Evolutionary conservation across 2,113 vertebrate species (phyloP), one percentile per base, ranked within the genome.

Genomic region (Charina bottae): DNA sequence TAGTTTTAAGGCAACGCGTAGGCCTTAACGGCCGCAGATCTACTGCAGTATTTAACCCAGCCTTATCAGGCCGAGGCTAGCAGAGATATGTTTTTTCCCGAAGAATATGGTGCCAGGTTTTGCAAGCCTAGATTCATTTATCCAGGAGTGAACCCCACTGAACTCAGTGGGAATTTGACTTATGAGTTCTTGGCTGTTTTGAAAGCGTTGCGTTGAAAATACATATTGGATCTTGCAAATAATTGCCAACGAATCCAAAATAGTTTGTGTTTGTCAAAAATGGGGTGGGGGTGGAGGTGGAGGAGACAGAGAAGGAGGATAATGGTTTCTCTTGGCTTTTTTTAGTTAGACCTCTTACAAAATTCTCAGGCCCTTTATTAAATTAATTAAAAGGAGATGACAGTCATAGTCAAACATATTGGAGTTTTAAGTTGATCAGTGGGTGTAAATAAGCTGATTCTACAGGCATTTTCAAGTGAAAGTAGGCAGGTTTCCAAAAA

Each of bases 41-140:
- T 4, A 9, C 15, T 15, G 0, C 0, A 5, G 54, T 59, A 90
- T 53, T 64, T 87, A 84, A 78, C 33, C 17, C 8, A 92, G 62
- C 33, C 11, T 7, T 90, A 84, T 87, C 68, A 37, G 64, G 54
- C 54, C 84, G 42, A 28, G n/a, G 5, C 1, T 62, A 59, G 21
- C 42, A 19, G 83, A 90, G 33, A 0, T 0, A 83, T 37, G 17
- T 1, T 0, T 5, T 6, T 28, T 12, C 12, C 4, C 68, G 6
- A 19, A 8, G 7, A 42, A 42, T 78, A 3, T 21, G 33, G 17
- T 42, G 72, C 33, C 33, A 42, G 72, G 33, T 78, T 78, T 78
- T 78, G 72, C 33, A 78, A 78, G 33, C 72, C 72, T 42, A 3
- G 33, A 9, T 37, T 78, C 2, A 33, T 78, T 78, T 78, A 42